Evolutionary conservation across 2,888 invertebrate species (phyloP), one percentile per base, ranked within the genome.

Genomic region (Pachymerium ferrugineum): DNA sequence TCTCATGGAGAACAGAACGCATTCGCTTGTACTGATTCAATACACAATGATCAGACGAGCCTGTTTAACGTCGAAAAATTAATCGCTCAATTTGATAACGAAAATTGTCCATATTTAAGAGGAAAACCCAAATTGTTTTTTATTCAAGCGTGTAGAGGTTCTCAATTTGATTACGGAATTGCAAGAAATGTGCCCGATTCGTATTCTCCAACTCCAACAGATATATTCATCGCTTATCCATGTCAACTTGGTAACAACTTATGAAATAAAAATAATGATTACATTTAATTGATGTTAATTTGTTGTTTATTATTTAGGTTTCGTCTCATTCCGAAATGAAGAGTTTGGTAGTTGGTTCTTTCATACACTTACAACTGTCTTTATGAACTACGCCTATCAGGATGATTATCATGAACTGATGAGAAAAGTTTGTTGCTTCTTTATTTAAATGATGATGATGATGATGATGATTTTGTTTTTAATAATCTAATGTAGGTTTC

Each of bases 111-210:
- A 31, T n/a, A 4, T 31, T 19, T 70, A 3, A 70, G 31, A 29
- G 70, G 33, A 33, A 29, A 33, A n/a, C 70, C 70, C 3, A 70
- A 30, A 31, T 1, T 70, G 4, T 70, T 70, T 30, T 31, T 70
- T 3, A 33, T 70, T 8, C 70, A 70, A 70, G 70, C 70, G 6
- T 70, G 70, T 70, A 8, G 70, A 2, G 70, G 70, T 6, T n/a
- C n/a, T n/a, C n/a, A n/a, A n/a, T n/a, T n/a, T n/a, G n/a, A n/a
- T n/a, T n/a, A n/a, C n/a, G n/a, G n/a, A n/a, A n/a, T n/a, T n/a
- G n/a, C n/a, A n/a, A n/a, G n/a, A n/a, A n/a, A n/a, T n/a, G n/a
- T n/a, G n/a, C n/a, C n/a, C n/a, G n/a, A n/a, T n/a, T n/a, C n/a
- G n/a, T n/a, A n/a, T n/a, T n/a, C n/a, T n/a, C n/a, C n/a, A n/a